Evolutionary conservation across 2,113 vertebrate genomes (phyloP), one percentile per base, ranked within the genome.

Genomic region (Brachirus orientalis): DNA sequence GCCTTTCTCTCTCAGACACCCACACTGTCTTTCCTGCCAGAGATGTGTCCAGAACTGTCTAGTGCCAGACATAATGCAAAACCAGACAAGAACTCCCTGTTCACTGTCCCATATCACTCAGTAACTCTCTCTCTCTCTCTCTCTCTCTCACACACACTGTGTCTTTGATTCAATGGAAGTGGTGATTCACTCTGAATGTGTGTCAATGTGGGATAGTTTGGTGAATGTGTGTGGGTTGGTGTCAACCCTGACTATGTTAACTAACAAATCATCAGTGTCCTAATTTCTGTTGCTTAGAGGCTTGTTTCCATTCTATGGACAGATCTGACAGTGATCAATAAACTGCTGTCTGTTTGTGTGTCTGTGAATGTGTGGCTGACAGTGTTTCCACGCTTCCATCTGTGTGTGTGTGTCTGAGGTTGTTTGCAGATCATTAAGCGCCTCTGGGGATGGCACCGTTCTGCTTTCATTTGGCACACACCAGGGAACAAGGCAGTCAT

Each of bases 301-400:
- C 85, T 89, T 90, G 84, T 87, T 88, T 82, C 83, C 86, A 88
- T 63, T 86, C 79, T 82, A 87, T 88, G 75, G 87, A 85, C 80
- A 63, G 63, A 91, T 88, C 74, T 86, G 85, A 84, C 83, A 85
- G 72, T 46, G 78, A 92, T 93, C 91, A 92, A 92, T 94, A 91
- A 80, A 73, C 54, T 56, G 50, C 79, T 87, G 79, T 82, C n/a
- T 85, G 50, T 73, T 69, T 63, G 64, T 53, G 40, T 47, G 58
- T 56, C 54, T 60, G 28, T 56, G 28, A 46, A 43, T 56, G 28
- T 52, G 46, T 13, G 38, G 45, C 69, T 51, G 19, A 22, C 72
- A 64, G 79, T 54, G 17, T 84, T 62, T 70, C 62, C 64, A 53
- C 73, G 60, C 14, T 20, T 69, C 37, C 14, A 20, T 22, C 6